These are phyloP conservation scores for Lycorma delicatula DNA, from an alignment of 1,140 invertebrate genomes.

Conservation along the genomic window DNA sequence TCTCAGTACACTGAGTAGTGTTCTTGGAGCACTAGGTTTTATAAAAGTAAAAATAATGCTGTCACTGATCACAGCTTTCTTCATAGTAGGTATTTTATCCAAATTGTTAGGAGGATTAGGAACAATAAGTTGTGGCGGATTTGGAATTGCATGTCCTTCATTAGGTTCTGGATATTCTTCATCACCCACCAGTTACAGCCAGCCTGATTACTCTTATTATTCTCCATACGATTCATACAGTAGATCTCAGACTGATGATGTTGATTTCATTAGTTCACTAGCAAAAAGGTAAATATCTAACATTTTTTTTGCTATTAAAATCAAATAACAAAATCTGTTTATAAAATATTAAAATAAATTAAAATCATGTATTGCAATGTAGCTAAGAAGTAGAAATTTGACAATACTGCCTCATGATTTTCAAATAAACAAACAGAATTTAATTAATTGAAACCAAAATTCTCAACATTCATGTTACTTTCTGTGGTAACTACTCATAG, in stretches of 20 bases:
- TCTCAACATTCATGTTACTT: too few species aligned
- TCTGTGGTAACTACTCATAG: too few species aligned
- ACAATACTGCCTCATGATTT: too few species aligned
- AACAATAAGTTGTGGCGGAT: not conserved
- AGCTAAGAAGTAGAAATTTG: too few species aligned
- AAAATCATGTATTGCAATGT: too few species aligned
- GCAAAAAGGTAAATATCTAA: not conserved
- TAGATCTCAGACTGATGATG: too few species aligned
- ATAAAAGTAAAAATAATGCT: not conserved
- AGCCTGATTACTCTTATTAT: too few species aligned
- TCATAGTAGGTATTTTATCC: not conserved
- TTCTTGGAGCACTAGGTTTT: not conserved
- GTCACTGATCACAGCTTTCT: not conserved
- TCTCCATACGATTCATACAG: too few species aligned
- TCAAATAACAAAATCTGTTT: not conserved
- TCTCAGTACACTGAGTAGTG: not conserved
- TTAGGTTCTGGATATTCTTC: not conserved
- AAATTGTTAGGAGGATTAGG: not conserved
- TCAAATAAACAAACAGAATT: too few species aligned
- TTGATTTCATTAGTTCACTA: not conserved
- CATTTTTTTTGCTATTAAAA: not conserved
- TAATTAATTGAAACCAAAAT: too few species aligned
- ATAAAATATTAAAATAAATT: not conserved
- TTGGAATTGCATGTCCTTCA: not conserved
- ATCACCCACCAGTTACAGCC: not conserved